Evolutionary conservation across 2,888 invertebrate species (phyloP).

Genomic region (Drosophila affinis): DNA sequence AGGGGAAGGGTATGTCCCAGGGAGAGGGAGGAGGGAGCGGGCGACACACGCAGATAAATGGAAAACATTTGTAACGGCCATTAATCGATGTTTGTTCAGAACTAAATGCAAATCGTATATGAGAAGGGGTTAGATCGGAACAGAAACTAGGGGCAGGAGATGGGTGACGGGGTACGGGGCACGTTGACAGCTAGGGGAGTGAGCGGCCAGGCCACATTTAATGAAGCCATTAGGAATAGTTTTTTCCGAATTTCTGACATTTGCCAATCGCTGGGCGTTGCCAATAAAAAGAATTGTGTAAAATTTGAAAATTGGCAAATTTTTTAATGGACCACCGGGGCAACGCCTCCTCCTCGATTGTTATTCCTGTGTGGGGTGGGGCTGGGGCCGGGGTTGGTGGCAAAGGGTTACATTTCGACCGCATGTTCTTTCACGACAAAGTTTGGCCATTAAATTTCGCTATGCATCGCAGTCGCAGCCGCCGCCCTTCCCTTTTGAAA

Average conservation of each 20-base stretch:
- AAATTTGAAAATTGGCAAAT: slow-evolving; percentile 65
- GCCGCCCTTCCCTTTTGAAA: slow-evolving; percentile 1
- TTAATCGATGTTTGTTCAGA: slow-evolving; percentile 70
- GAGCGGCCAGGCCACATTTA: slow-evolving; percentile 50
- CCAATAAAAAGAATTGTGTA: slow-evolving; percentile 56
- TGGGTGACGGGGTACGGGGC: not conserved
- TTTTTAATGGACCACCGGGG: slow-evolving; percentile 26
- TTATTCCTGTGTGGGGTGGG: slow-evolving; percentile 22
- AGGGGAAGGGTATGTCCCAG: slow-evolving; percentile 31
- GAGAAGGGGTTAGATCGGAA: slow-evolving; percentile 50
- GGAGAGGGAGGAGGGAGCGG: not conserved
- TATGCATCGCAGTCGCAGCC: slow-evolving; percentile 40
- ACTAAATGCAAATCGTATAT: slow-evolving; percentile 68
- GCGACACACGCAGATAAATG: slow-evolving; percentile 74
- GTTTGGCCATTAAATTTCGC: slow-evolving; percentile 71
- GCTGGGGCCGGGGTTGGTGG: slow-evolving; percentile 9
- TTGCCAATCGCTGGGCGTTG: slow-evolving; percentile 72
- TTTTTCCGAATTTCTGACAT: slow-evolving; percentile 64
- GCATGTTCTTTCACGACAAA: slow-evolving; percentile 60
- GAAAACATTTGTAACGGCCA: slow-evolving; percentile 79
- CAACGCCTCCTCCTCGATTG: slow-evolving; percentile 45
- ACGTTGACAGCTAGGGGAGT: slow-evolving; percentile 24
- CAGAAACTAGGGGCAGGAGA: slow-evolving; percentile 4
- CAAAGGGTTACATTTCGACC: slow-evolving; percentile 57
- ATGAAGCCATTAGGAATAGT: slow-evolving; percentile 73